Percentiles rank a stretch among this genome's conserved stretches.
Evolutionary conservation across 2,113 vertebrate species (phyloP).

Genomic region (Xenopus laevis): DNA sequence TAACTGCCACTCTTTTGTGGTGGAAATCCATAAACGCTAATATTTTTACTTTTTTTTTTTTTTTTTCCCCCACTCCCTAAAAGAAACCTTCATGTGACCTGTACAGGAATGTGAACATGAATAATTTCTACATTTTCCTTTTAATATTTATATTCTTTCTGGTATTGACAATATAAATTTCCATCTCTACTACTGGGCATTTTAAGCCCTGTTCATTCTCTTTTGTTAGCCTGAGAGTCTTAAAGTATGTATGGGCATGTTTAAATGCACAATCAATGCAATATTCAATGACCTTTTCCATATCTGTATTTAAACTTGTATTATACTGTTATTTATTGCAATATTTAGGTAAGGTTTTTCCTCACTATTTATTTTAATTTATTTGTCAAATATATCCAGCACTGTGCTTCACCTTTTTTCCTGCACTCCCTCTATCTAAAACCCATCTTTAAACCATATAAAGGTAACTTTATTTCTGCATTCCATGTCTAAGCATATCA

Average conservation of each 20-base stretch:
- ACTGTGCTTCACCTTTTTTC: conserved; percentile 55
- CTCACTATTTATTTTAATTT: conserved; percentile 98
- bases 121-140: conserved; percentile 43
- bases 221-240: conserved; percentile 75
- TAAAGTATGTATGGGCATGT: conserved; percentile 74
- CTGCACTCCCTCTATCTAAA: conserved; percentile 39
- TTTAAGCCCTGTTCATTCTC: conserved; percentile 55
- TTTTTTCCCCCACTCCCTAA: conserved; percentile 68
- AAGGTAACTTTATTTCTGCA: conserved; percentile 65
- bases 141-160: conserved; percentile 58
- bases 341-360: conserved; percentile 72
- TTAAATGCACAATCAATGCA: conserved; percentile 95
- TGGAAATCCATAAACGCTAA: conserved; percentile 66
- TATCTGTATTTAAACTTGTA: conserved; percentile 76
- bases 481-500: conserved; percentile 59
- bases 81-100: conserved; percentile 65
- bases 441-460: not conserved
- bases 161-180: not conserved
- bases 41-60: conserved; percentile 47
- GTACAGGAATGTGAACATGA: conserved; percentile 68
- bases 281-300: conserved; percentile 81
- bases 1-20: conserved; percentile 61
- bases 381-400: conserved; percentile 68
- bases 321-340: conserved; percentile 81
- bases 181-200: conserved; percentile 67